A percentile compares a stretch with the other conserved stretches of the same genome.
Conservation (phyloP, 2,113 vertebrate genomes). For the Pedionomus torquatus region DNA sequence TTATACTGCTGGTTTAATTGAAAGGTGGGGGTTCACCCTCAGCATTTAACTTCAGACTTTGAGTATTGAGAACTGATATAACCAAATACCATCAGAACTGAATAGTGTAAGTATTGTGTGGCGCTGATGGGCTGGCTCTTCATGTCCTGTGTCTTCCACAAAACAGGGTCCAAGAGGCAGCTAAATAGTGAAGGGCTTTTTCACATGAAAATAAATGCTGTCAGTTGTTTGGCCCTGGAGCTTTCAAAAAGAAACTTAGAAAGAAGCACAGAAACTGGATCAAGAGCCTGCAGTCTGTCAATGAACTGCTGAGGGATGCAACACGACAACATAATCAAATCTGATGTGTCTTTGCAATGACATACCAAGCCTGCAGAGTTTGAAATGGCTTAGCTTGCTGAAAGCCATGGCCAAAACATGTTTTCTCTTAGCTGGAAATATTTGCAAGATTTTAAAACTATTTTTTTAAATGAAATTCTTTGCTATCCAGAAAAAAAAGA, state of each 20-base stretch:
- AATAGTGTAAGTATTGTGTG: not conserved
- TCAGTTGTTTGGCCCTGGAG: conserved; percentile 25
- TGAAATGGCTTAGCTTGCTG: conserved; percentile 32
- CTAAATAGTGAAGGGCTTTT: conserved; percentile 35
- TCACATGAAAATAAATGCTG: not conserved
- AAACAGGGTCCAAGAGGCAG: not conserved
- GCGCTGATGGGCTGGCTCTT: not conserved
- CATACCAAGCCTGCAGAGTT: conserved; percentile 59
- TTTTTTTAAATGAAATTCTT: conserved; percentile 39
- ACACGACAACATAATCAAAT: conserved; percentile 61
- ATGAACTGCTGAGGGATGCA: conserved; percentile 57
- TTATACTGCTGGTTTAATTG: not conserved
- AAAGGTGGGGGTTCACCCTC: not conserved
- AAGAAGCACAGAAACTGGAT: conserved; percentile 43
- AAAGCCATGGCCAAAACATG: conserved; percentile 47
- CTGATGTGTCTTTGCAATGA: conserved; percentile 59
- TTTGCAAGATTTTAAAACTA: conserved; percentile 40
- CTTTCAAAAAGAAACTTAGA: conserved; percentile 30
- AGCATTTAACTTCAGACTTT: not conserved
- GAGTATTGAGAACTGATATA: not conserved
- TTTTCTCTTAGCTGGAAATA: conserved; percentile 67
- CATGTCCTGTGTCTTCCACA: not conserved
- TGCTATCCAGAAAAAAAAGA: not conserved
- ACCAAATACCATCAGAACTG: not conserved
- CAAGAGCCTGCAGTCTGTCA: conserved; percentile 68